A percentile compares a stretch with the other conserved stretches of the same genome.
Conservation (phyloP, 2,888 invertebrate genomes). For the Cheilosia scutellata region DNA sequence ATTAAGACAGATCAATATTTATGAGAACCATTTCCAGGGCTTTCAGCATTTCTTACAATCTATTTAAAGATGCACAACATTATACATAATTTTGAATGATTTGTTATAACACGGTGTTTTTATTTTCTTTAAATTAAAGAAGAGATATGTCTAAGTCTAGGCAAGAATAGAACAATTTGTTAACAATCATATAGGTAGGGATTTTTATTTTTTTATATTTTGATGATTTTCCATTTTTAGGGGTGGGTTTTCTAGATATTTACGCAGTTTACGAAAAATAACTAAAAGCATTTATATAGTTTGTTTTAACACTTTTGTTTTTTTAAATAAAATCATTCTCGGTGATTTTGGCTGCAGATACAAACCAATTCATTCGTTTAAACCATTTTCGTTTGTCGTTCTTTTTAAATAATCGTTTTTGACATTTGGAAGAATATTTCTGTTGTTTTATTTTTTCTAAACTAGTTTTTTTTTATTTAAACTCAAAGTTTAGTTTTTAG, state of each 20-base stretch:
- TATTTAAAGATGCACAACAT: constrained; percentile 31
- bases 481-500: neutral
- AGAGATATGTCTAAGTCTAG: constrained; percentile 71
- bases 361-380: neutral
- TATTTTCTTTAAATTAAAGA: constrained; percentile 1
- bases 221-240: neutral
- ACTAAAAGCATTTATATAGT: neutral
- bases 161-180: constrained; percentile 55
- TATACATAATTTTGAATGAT: neutral
- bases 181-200: constrained; percentile 53
- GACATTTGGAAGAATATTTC: constrained; percentile 38
- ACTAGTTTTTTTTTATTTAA: constrained; percentile 1
- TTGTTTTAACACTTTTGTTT: neutral
- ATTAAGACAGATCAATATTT: neutral
- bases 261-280: neutral
- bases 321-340: neutral
- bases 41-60: constrained; percentile 29
- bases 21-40: constrained; percentile 34
- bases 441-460: neutral
- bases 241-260: constrained; percentile 18
- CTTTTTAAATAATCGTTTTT: neutral
- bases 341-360: neutral
- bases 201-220: constrained; percentile 12
- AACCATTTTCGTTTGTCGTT: neutral
- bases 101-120: constrained; percentile 6